Evolutionary conservation across 2,797 vertebrate genomes (phyloP), one percentile per base, ranked within the genome.

Genomic region (Sparus aurata): DNA sequence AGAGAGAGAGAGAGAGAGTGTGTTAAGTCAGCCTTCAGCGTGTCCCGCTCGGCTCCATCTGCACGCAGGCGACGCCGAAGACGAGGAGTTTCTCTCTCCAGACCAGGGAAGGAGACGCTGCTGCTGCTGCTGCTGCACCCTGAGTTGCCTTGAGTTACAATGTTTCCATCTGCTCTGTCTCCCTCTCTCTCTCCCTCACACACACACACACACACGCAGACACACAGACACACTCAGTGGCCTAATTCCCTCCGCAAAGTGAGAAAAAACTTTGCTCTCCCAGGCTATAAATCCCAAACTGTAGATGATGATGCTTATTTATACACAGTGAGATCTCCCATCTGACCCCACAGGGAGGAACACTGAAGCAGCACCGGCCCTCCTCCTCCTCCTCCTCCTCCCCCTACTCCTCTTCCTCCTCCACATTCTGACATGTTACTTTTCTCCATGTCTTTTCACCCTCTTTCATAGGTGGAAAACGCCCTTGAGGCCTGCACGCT

Each of bases 161-260:
- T 82, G 74, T 79, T 67, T 70, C 69, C 83, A 81, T 86, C 77
- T 65, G 69, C 81, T 76, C 80, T 23, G 69, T 73, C 73, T 69
- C 62, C 18, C 71, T 46, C 75, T n/a, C 58, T 50, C 52, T 17
- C 58, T 52, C 43, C 22, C 79, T 25, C 20, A 27, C 38, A 11
- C 18, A 52, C 30, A 57, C 47, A 67, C 64, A 69, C 41, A 62
- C 55, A 64, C 54, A 59, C 41, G 52, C 59, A 25, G 38, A 45
- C 66, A 58, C 20, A 25, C 61, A 41, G 61, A 75, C 52, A 61
- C 49, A 71, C 45, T 70, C 34, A 2, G 15, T 88, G 87, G 27
- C 86, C 90, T 77, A 82, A 78, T 90, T 92, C 79, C 54, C 65
- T 73, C 13, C 64, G 69, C 69, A 80, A 83, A 91, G 73, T 79